Percentiles rank a stretch among this genome's conserved stretches.
phyloP scores from a whole-genome alignment of 2,113 vertebrate species.

The Stegastes partitus region DNA sequence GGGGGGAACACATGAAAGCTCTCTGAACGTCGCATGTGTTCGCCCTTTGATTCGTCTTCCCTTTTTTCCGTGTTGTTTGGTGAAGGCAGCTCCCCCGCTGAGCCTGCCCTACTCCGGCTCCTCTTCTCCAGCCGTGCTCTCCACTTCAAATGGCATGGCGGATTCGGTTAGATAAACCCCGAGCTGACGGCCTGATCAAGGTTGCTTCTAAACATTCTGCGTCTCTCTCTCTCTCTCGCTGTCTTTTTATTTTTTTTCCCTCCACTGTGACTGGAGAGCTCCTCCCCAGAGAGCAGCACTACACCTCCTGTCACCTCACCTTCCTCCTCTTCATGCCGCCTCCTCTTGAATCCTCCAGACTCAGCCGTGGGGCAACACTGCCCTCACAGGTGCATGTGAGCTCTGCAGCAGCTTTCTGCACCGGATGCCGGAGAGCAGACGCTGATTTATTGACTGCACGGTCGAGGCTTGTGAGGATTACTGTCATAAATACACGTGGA shows the following conservation, averaged over 20 bases:
- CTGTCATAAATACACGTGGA: not conserved
- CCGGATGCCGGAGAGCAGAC: not conserved
- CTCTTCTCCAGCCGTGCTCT: slow-evolving; percentile 41
- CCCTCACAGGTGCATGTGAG: slow-evolving; percentile 49
- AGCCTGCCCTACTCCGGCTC: slow-evolving; percentile 19
- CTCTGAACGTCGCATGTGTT: slow-evolving; percentile 47
- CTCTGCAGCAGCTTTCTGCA: not conserved
- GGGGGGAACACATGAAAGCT: slow-evolving; percentile 35
- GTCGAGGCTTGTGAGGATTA: not conserved
- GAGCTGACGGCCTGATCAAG: slow-evolving; percentile 63
- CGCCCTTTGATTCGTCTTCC: slow-evolving; percentile 52
- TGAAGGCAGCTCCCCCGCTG: slow-evolving; percentile 55
- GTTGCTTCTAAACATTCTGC: slow-evolving; percentile 37
- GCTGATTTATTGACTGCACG: slow-evolving; percentile 22
- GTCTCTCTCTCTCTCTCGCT: too few relatives aligned
- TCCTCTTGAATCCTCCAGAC: not conserved
- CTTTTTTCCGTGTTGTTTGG: slow-evolving; percentile 37
- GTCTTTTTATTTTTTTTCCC: not conserved
- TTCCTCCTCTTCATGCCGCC: slow-evolving; percentile 21
- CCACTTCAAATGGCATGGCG: slow-evolving; percentile 62
- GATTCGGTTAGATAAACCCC: slow-evolving; percentile 62
- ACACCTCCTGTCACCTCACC: slow-evolving; percentile 55
- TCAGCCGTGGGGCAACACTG: slow-evolving; percentile 50
- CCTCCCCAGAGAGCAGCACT: slow-evolving; percentile 54
- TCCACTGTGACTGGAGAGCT: slow-evolving; percentile 36